phyloP scores from a whole-genome alignment of 1,140 invertebrate species.

The Caenorhabditis brenneri region DNA sequence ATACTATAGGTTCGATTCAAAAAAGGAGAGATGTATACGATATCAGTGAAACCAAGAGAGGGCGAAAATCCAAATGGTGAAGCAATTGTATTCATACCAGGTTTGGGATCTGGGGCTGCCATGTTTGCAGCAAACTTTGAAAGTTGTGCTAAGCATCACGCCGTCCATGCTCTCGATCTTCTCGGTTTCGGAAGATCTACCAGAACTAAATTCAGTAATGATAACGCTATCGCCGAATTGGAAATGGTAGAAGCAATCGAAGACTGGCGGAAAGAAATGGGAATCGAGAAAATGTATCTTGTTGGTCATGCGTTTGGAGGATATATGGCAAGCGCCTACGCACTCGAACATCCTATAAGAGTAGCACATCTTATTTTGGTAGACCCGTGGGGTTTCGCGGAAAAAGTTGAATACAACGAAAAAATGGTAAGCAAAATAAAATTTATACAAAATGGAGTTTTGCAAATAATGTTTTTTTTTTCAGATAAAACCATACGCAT shows the following conservation, averaged over 20 bases:
- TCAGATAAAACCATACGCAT: constrained; percentile 45
- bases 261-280: constrained; percentile 88
- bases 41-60: constrained; percentile 52
- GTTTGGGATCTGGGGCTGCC: constrained; percentile 89
- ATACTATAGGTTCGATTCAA: constrained; percentile 63
- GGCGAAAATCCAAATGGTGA: constrained; percentile 70
- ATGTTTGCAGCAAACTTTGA: constrained; percentile 91
- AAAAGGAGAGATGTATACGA: constrained; percentile 60
- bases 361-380: constrained; percentile 89
- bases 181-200: constrained; percentile 90
- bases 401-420: constrained; percentile 77
- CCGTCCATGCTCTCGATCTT: constrained; percentile 91
- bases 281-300: constrained; percentile 85
- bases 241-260: constrained; percentile 90
- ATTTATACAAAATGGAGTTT: background rate
- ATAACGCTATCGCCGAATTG: constrained; percentile 82
- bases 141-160: constrained; percentile 77
- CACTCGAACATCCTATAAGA: constrained; percentile 78
- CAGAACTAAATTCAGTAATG: constrained; percentile 81
- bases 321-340: constrained; percentile 89
- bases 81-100: constrained; percentile 88
- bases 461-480: background rate
- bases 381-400: constrained; percentile 95
- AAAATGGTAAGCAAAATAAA: constrained; percentile 40
- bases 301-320: constrained; percentile 86